Evolutionary conservation across 2,113 vertebrate species (phyloP), one percentile per base, ranked within the genome.

Genomic region (Callipepla californica): DNA sequence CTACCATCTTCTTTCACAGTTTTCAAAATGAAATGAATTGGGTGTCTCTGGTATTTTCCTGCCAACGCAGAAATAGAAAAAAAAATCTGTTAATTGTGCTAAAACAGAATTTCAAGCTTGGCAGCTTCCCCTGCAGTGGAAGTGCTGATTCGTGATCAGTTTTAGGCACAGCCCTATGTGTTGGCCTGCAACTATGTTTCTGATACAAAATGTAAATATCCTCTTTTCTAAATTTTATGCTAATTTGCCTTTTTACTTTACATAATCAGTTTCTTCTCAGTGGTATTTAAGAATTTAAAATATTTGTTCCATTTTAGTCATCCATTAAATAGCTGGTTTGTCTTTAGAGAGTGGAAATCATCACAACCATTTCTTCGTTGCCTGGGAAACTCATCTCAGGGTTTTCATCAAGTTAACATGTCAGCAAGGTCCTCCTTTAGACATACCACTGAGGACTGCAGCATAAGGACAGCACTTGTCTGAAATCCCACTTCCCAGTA

Each of bases 201-300:
- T 45, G 42, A 72, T 25, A 79, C 4, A 65, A 72, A 89, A 65
- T 48, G 34, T 48, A 45, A 44, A 45, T 50, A 82, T 62, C 30
- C 36, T 59, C 59, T 78, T 69, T 69, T 83, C 58, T 62, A 62
- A 61, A 34, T 81, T 53, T 66, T 62, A 65, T 3, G 9, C 18
- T 76, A 40, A 68, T 79, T 81, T 84, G 40, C 53, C 74, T 90
- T 93, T 92, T 81, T 78, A 61, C 44, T 30, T 80, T 40, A 67
- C 0, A 1, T 25, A 76, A 75, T 61, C 51, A 1, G 32, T 78
- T 88, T 78, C 62, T 75, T 83, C 68, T 72, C n/a, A 14, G n/a
- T 69, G 2, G 1, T 73, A 82, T 79, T 86, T 86, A 68, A 2
- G 16, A 21, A 32, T 83, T 76, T 63, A 19, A 79, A 82, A 40